Evolutionary conservation across 2,113 vertebrate genomes (phyloP).

Genomic region (Hyperoodon ampullatus): DNA sequence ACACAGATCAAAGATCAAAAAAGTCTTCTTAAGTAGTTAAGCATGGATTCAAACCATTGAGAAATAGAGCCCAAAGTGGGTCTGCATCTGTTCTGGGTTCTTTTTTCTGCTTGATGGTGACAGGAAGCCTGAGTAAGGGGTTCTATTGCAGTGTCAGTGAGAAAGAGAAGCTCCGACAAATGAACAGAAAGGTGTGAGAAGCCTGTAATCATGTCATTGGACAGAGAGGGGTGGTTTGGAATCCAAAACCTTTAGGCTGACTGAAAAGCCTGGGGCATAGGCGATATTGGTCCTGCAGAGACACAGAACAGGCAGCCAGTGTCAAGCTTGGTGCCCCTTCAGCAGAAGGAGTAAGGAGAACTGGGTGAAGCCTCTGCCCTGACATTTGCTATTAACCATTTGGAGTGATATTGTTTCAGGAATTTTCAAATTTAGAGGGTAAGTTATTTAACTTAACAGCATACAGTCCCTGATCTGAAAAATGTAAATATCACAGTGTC

Average conservation of each 20-base stretch:
- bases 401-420: not conserved
- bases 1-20: not conserved
- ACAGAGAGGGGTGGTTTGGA: not conserved
- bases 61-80: not conserved
- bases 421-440: not conserved
- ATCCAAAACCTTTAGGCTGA: not conserved
- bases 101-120: not conserved
- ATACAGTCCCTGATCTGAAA: not conserved
- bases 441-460: not conserved
- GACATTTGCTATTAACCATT: not conserved
- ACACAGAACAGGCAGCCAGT: accelerated
- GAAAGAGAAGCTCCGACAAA: not conserved
- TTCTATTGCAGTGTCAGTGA: too few relatives aligned
- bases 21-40: not conserved
- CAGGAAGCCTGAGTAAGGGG: not conserved
- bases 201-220: not conserved
- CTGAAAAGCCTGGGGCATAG: not conserved
- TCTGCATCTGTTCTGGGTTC: not conserved
- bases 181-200: not conserved
- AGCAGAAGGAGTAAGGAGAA: not conserved
- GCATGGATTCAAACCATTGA: not conserved
- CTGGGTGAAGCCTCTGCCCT: not conserved
- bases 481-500: not conserved
- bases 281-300: accelerated
- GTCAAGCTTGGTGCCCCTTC: accelerated